A percentile compares a stretch with the other conserved stretches of the same genome.
phyloP scores from a whole-genome alignment of 1,140 invertebrate genomes.

The Sycophila sp. region DNA sequence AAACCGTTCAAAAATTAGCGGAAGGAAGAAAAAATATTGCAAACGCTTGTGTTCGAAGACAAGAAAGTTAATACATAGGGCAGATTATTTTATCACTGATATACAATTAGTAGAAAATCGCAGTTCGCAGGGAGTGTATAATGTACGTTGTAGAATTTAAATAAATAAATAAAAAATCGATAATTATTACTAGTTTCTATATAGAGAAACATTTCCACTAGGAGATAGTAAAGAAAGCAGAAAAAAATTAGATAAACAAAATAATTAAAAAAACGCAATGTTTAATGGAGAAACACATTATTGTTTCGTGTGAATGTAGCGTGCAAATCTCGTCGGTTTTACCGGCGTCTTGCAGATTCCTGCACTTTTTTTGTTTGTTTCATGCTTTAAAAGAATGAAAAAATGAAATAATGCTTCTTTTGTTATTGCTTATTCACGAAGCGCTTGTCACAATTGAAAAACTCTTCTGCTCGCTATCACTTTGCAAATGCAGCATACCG shows the following conservation, averaged over 20 bases:
- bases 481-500: not conserved
- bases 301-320: not conserved
- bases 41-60: not conserved
- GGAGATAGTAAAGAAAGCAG: not conserved
- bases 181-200: conserved; percentile 6
- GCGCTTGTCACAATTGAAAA: not conserved
- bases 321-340: not conserved
- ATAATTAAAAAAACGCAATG: not conserved
- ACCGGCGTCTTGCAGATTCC: not conserved
- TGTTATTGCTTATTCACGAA: not conserved
- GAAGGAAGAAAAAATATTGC: not conserved
- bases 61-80: not conserved
- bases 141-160: not conserved
- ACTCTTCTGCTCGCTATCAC: conserved; percentile 11
- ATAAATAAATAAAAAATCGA: not conserved
- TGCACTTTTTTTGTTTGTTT: not conserved
- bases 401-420: too few relatives aligned
- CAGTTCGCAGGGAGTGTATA: not conserved
- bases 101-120: not conserved
- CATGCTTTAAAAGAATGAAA: not conserved
- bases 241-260: conserved; percentile 9
- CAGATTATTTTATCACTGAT: conserved; percentile 13
- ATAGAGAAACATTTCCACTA: conserved; percentile 18
- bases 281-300: conserved; percentile 22
- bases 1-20: not conserved